Conservation (phyloP, 2,113 vertebrate genomes). For the Tyto alba region DNA sequence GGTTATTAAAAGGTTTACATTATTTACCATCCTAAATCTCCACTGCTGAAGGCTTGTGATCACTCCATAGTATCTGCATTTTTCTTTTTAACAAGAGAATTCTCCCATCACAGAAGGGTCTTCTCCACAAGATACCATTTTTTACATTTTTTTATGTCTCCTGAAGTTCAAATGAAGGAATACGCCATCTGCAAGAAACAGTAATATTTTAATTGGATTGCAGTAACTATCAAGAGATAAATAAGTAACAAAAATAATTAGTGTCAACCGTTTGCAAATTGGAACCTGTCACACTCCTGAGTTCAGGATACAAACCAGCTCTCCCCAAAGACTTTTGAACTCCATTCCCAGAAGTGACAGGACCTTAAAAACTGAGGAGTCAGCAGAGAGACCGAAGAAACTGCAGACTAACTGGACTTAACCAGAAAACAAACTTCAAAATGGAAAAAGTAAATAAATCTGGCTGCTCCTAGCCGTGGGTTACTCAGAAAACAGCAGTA, state of each 20-base stretch:
- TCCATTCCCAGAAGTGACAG: not conserved
- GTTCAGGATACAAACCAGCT: not conserved
- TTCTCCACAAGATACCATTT: not conserved
- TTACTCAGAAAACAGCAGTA: not conserved
- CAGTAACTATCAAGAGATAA: not conserved
- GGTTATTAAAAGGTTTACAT: not conserved
- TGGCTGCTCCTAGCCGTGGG: not conserved
- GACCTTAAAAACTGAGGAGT: not conserved
- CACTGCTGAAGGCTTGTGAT: not conserved
- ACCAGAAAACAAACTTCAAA: not conserved
- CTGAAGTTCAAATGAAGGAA: not conserved
- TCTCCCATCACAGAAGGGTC: not conserved
- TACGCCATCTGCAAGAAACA: not conserved
- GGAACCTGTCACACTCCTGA: not conserved
- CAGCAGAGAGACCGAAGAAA: not conserved
- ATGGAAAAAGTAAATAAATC: not conserved
- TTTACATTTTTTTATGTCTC: not conserved
- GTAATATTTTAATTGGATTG: not conserved
- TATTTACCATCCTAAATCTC: not conserved
- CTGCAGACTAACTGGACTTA: not conserved
- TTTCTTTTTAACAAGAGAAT: not conserved
- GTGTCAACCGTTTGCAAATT: not conserved
- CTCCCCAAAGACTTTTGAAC: not conserved
- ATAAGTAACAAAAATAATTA: not conserved
- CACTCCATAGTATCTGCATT: not conserved